Evolutionary conservation across 2,797 vertebrate genomes (phyloP), one percentile per base, ranked within the genome.

Genomic region (Sarcoramphus papa): DNA sequence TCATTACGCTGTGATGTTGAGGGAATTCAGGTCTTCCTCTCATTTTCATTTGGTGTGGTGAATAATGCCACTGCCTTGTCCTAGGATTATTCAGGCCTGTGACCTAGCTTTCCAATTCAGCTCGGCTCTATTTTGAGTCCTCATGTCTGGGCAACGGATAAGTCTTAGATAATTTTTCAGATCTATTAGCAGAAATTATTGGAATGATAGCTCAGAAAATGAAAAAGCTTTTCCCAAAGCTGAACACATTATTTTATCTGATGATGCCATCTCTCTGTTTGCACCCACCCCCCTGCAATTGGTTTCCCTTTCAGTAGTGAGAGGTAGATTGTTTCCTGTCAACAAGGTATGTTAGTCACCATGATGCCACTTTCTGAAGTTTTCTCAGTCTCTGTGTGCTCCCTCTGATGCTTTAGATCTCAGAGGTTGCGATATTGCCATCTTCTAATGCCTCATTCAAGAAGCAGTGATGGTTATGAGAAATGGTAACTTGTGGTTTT

Each of bases 401-500:
- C 11, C 27, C 17, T 40, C 16, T 27, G 23, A 23, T 28, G 54
- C 37, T 73, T 62, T 33, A 63, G 37, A 11, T 60, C 57, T 82
- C 14, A 14, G 45, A 23, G 30, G 6, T 9, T 0, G 5, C 0
- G 2, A 1, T 40, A 3, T 9, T 65, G 72, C 47, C 19, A 2
- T 64, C 13, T 60, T 53, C 9, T 30, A 7, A 18, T 62, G 70
- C 24, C 33, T 79, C 70, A 11, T 59, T 87, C 81, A 53, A 60
- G 48, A 53, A 60, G 48, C 47, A 16, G 35, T 6, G 40, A 14
- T 54, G 63, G 23, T 62, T 79, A 8, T 33, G 51, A 67, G 37
- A 70, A 56, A 18, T 27, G 2, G 5, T 45, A 74, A 33, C 22
- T 47, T 57, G 77, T 23, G 80, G 63, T 37, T 90, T 93, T 40